Percentiles rank a stretch among this genome's conserved stretches.
phyloP scores from a whole-genome alignment of 2,797 vertebrate genomes.

The Lepus townsendii region DNA sequence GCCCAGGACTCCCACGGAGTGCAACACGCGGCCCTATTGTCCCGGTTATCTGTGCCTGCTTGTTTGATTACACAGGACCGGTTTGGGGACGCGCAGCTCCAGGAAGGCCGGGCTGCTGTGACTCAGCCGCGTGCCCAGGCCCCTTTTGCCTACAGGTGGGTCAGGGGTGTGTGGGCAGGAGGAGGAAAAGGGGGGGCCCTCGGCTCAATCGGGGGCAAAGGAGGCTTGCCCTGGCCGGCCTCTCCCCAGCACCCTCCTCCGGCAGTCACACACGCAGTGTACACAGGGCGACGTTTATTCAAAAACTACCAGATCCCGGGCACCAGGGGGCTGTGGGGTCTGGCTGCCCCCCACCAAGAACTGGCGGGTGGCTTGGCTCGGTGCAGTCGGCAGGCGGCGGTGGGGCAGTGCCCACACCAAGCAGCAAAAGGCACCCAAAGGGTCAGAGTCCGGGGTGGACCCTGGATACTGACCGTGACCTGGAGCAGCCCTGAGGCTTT shows the following conservation, averaged over 20 bases:
- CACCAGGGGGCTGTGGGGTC: background rate
- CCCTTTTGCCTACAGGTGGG: background rate
- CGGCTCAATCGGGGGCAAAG: background rate
- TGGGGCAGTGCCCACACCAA: background rate
- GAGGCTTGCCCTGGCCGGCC: background rate
- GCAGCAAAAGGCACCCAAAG: background rate
- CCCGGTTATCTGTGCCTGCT: constrained; percentile 67
- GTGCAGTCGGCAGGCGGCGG: background rate
- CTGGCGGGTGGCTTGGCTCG: background rate
- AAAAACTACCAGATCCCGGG: background rate
- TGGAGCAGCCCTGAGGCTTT: constrained; percentile 35
- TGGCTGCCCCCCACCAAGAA: background rate
- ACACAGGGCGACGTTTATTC: constrained; percentile 64
- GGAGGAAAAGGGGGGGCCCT: background rate
- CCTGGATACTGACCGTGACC: constrained; percentile 6
- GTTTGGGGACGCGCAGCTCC: background rate
- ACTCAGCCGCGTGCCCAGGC: constrained; percentile 46
- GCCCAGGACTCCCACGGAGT: constrained; percentile 31
- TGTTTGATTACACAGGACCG: constrained; percentile 67
- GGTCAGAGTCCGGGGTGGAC: background rate
- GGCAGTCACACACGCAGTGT: background rate
- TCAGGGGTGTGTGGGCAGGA: background rate
- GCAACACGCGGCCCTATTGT: constrained; percentile 77
- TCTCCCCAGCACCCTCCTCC: background rate
- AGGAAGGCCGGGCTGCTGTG: constrained; percentile 4